Base-by-base conservation (phyloP, 1,140 invertebrate species). In the Lepidurus packardi region DNA sequence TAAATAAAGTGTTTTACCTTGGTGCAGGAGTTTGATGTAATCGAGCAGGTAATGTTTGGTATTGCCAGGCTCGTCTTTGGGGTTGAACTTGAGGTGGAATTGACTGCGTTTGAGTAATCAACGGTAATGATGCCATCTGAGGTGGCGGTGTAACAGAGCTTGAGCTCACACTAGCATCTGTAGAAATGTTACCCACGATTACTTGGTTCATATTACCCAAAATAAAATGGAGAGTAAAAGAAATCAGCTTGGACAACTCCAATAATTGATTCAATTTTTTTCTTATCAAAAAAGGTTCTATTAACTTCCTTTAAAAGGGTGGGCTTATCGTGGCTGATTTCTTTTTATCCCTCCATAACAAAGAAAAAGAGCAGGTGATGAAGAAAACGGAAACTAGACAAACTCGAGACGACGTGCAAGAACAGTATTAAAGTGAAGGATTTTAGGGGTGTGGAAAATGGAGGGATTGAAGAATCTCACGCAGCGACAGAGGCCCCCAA, bases 11-110 rank as follows among this genome's bases (percentile, higher is more conserved):
- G 75, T 10, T 43, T 21, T 10, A 43, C 75, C 24, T 45, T 74
- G 5, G 45, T 10, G 65, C 73, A 78, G 7, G 78, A 43, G 25
- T 78, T 73, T 8, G 43, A 75, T 74, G 74, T 78, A 78, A 74
- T 34, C 78, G 78, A 13, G 73, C 78, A 24, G 78, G 78, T n/a
- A 78, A 74, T 45, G 78, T 75, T 47, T 78, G 74, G 78, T 78
- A 78, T 25, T 74, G 78, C 13, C 74, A 75, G 75, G 74, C 78
- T 74, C 75, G 41, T 25, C 78, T 73, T 34, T 42, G 25, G 45
- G 75, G 45, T 44, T 41, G 42, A 43, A 41, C 21, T 21, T 73
- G 53, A 11, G 34, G 13, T 10, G 65, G 43, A 7, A 41, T 44
- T 25, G 43, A n/a, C 41, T 41, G 42, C 43, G 65, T 65, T 65